Evolutionary conservation across 2,888 invertebrate genomes (phyloP), one percentile per base, ranked within the genome.

Genomic region (Pristionchus exspectatus): DNA sequence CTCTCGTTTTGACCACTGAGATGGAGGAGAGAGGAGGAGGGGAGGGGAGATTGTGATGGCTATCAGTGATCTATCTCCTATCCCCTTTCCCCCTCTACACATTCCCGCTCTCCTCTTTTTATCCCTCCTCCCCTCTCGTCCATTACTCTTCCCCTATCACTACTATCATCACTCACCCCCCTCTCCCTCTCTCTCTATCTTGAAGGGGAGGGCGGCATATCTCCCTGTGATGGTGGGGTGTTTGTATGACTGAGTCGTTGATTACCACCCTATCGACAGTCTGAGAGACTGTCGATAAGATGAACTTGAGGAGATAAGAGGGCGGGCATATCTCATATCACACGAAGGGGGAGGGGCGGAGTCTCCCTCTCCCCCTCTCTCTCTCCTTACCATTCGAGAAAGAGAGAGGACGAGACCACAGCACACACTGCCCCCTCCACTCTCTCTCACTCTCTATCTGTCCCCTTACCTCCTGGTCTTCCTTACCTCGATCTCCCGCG

Each of bases 251-350:
- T 74, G 74, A 74, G n/a, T 38, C 74, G 38, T 74, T 74, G 74
- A 69, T 69, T 69, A 16, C 69, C 69, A 30, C 69, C 30, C 69
- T 69, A 69, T 69, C 69, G 69, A 16, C 63, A 63, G 63, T 24
- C 63, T 21, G 24, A n/a, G 54, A 54, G 72, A 74, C 74, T 74
- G 74, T 74, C 74, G 38, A 74, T 33, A 74, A 74, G 74, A 74
- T 38, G 16, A 30, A n/a, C 63, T 54, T 63, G 72, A 14, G n/a
- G 27, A 74, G 74, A 74, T 74, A 38, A 38, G 74, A 38, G 74
- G 30, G 74, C 38, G 69, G 72, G 74, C 38, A 74, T 74, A 74
- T 74, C 74, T 27, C 38, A 74, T 74, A 74, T 74, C 74, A 69
- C 69, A 30, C 27, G 69, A 69, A 72, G 33, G 38, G 38, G 74